phyloP scores from a whole-genome alignment of 1,140 invertebrate species.

The Laupala kohalensis region DNA sequence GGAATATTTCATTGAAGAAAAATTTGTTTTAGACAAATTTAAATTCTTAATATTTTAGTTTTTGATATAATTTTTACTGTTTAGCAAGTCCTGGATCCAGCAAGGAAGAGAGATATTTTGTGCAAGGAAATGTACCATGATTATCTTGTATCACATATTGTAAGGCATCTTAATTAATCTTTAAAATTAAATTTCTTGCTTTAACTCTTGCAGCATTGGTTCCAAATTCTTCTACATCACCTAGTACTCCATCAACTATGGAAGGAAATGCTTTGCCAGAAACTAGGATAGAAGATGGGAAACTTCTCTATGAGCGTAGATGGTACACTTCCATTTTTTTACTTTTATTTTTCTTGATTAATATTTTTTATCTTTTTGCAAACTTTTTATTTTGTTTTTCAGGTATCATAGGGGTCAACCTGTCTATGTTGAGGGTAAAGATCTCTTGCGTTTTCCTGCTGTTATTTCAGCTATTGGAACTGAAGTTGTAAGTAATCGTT shows the following conservation, averaged over 20 bases:
- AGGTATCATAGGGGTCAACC: conserved; percentile 86
- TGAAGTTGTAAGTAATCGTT: conserved; percentile 56
- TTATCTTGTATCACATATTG: no score
- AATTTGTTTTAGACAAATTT: no score
- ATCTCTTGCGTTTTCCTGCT: conserved; percentile 64
- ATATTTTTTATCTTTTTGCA: conserved; percentile 7
- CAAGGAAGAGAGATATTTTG: no score
- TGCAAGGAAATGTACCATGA: no score
- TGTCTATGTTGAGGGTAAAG: conserved; percentile 80
- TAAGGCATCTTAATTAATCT: no score
- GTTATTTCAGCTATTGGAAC: conserved; percentile 79
- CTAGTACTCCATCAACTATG: conserved; percentile 16
- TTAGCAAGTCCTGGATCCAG: no score
- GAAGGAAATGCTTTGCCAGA: conserved; percentile 33
- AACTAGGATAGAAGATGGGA: conserved; percentile 85
- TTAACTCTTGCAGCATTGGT: conserved; percentile 28
- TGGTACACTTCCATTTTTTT: conserved; percentile 45
- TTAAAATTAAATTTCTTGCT: no score
- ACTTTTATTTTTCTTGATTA: conserved; percentile 8
- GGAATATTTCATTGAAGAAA: no score
- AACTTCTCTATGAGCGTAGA: conserved; percentile 81
- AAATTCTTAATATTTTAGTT: no score
- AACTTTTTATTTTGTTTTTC: conserved; percentile 14
- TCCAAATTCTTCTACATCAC: conserved; percentile 26
- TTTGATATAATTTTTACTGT: no score